These are phyloP conservation scores for Stegostoma tigrinum DNA, from an alignment of 2,113 vertebrate species.

Conservation along the genomic window DNA sequence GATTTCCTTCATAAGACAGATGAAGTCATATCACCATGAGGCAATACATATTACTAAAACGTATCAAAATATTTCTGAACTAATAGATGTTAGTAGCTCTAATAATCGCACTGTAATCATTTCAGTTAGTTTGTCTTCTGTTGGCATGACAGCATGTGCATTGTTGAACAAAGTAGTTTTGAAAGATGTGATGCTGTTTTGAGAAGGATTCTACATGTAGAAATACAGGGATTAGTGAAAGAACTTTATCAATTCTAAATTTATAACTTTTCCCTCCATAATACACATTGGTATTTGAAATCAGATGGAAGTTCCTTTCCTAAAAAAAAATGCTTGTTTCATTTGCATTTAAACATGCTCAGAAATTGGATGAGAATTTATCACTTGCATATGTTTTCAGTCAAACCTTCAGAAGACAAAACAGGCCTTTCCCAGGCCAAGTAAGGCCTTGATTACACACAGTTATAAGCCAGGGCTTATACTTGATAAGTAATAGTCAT, in stretches of 20 bases:
- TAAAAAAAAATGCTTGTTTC: not conserved
- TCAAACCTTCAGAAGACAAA: not conserved
- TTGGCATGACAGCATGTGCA: not conserved
- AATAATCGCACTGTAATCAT: constrained; percentile 18
- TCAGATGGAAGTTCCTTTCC: not conserved
- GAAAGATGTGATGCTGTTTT: not conserved
- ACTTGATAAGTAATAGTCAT: too few relatives aligned
- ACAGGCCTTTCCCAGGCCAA: too few relatives aligned
- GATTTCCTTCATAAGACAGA: too few relatives aligned
- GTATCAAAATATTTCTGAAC: not conserved
- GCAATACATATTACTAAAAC: too few relatives aligned
- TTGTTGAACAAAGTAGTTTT: not conserved
- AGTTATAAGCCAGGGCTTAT: too few relatives aligned
- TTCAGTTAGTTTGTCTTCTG: constrained; percentile 10
- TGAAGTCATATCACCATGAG: too few relatives aligned
- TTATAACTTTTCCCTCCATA: not conserved
- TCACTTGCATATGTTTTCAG: not conserved
- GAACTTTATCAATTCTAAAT: not conserved
- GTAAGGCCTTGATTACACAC: too few relatives aligned
- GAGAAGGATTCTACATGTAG: constrained; percentile 5
- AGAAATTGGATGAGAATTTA: not conserved
- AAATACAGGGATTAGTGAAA: not conserved
- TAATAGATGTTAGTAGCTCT: not conserved
- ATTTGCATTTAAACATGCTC: not conserved
- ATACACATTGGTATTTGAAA: not conserved